A percentile compares a stretch with the other conserved stretches of the same genome.
phyloP scores from a whole-genome alignment of 64 coral and sea anemone genomes.

The Acropora yongei region DNA sequence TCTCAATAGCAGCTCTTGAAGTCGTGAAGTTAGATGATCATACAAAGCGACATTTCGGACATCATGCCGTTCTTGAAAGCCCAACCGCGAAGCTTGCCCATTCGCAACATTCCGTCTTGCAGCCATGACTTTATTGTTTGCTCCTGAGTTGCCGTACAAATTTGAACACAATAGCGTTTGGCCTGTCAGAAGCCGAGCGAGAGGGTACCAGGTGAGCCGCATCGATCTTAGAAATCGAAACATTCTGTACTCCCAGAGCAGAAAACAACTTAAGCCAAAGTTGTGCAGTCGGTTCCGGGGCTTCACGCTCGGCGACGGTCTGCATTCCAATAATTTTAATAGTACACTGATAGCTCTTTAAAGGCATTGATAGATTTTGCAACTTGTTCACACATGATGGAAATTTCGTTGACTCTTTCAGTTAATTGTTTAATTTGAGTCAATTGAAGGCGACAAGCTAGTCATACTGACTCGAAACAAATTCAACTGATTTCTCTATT shows the following conservation, averaged over 20 bases:
- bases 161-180: constrained; percentile 15
- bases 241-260: too few relatives aligned
- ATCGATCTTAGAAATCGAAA: too few relatives aligned
- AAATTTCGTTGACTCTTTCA: constrained; percentile 12
- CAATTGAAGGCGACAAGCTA: constrained; percentile 3
- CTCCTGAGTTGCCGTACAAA: not conserved
- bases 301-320: too few relatives aligned
- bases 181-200: not conserved
- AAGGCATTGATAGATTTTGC: constrained; percentile 12
- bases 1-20: not conserved
- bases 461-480: not conserved
- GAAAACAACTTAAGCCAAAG: too few relatives aligned
- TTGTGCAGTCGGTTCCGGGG: too few relatives aligned
- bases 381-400: not conserved
- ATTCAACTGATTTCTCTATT: not conserved
- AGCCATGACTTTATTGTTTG: not conserved
- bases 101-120: not conserved
- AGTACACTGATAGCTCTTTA: constrained; percentile 30
- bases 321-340: constrained; percentile 48
- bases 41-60: not conserved
- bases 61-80: not conserved
- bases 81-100: not conserved
- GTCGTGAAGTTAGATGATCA: constrained; percentile 5
- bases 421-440: constrained; percentile 3
- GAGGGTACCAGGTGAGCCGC: not conserved